phyloP scores from a whole-genome alignment of 2,797 vertebrate species.

The Sebastes steindachneri region DNA sequence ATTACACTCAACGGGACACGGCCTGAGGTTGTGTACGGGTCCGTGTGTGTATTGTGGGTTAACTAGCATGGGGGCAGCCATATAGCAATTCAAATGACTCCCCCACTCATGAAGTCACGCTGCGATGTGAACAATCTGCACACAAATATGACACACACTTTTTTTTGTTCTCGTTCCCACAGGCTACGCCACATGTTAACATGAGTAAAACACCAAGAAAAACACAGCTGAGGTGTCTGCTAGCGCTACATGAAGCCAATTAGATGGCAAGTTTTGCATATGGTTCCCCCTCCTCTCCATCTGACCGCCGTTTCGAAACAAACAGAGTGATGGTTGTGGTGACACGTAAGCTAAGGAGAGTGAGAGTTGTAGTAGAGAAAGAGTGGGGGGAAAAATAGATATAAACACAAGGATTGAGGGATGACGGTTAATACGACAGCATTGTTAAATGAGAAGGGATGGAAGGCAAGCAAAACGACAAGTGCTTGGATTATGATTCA shows the following conservation, averaged over 20 bases:
- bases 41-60: neutral
- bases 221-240: constrained; percentile 26
- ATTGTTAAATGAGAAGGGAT: constrained; percentile 45
- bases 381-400: neutral
- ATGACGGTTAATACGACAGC: constrained; percentile 18
- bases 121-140: constrained; percentile 5
- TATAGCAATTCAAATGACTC: constrained; percentile 14
- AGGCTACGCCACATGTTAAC: constrained; percentile 26
- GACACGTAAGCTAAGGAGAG: neutral
- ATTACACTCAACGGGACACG: constrained; percentile 5
- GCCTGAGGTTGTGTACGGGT: neutral
- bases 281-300: neutral
- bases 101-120: neutral
- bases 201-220: constrained; percentile 3
- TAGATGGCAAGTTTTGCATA: constrained; percentile 32
- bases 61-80: neutral
- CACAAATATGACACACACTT: constrained; percentile 1
- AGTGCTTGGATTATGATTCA: constrained; percentile 48
- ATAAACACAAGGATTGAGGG: neutral
- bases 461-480: constrained; percentile 38
- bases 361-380: neutral
- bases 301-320: neutral
- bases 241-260: constrained; percentile 35
- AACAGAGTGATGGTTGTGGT: neutral
- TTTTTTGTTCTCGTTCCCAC: neutral